Base-by-base conservation (phyloP, 2,888 invertebrate species). In the Galerucella nymphaeae region DNA sequence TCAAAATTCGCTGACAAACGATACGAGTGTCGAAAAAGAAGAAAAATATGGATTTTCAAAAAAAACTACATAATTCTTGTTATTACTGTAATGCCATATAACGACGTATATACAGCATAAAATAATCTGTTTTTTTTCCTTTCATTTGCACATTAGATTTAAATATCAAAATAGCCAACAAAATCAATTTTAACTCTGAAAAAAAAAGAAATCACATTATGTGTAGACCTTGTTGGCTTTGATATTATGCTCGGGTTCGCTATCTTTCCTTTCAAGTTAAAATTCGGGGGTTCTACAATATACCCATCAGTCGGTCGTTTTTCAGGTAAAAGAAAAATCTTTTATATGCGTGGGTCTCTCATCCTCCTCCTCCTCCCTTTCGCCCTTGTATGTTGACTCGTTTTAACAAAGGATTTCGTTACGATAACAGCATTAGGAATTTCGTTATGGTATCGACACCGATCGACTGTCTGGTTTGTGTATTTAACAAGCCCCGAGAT, bases 261-360 rank as follows among this genome's bases (percentile, higher is more conserved):
- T 48, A 48, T 48, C 48, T 48, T 48, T 48, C 48, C 48, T 48
- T 48, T 48, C n/a, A 48, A 48, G n/a, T 48, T 48, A 48, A 48
- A 14, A n/a, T 48, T 48, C n/a, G 14, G 48, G 48, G 48, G 48
- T 48, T 8, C n/a, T 48, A 48, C 48, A 38, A 59, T n/a, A 59
- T 59, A 59, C 30, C 30, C 59, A 38, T 38, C 30, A 38, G 30
- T 38, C 30, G 14, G 59, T 59, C 30, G 13, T 59, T 59, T 30
- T 9, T 30, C 59, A 59, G 59, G 59, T 59, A 59, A n/a, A 59
- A 38, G 59, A 59, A 59, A 59, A 38, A 59, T 59, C 59, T 23
- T 38, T 59, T 38, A 38, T 59, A 41, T 59, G 38, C 16, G 38
- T n/a, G 30, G 59, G 38, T 59, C 59, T 38, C 8, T 38, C 30